phyloP scores from a whole-genome alignment of 2,888 invertebrate genomes.

The Aricia artaxerxes region DNA sequence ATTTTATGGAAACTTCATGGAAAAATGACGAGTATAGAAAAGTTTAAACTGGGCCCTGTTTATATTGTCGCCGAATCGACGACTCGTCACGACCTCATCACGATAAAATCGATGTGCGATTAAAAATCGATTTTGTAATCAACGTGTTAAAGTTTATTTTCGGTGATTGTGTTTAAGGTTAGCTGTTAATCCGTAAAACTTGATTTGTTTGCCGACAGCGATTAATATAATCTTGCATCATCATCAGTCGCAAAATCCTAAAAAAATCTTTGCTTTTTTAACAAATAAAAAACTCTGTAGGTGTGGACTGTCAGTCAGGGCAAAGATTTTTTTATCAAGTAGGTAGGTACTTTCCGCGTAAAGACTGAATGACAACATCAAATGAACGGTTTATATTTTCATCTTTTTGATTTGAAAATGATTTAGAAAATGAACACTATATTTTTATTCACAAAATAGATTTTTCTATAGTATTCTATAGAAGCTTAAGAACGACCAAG shows the following conservation, averaged over 20 bases:
- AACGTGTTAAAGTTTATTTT: conserved; percentile 49
- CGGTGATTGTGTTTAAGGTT: conserved; percentile 59
- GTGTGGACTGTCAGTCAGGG: too few relatives aligned
- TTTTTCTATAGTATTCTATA: background rate
- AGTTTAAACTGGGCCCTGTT: conserved; percentile 76
- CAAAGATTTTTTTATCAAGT: too few relatives aligned
- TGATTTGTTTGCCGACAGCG: conserved; percentile 56
- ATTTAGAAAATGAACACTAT: background rate
- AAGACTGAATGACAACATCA: too few relatives aligned
- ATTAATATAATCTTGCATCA: background rate
- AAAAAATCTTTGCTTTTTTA: background rate
- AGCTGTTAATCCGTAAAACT: conserved; percentile 68
- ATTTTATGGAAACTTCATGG: background rate
- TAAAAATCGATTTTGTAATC: conserved; percentile 43
- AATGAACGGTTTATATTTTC: too few relatives aligned
- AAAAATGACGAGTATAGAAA: conserved; percentile 46
- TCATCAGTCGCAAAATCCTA: background rate
- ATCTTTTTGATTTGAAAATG: too few relatives aligned
- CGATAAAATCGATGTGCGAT: conserved; percentile 56
- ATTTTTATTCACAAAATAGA: background rate
- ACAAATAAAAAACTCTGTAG: too few relatives aligned
- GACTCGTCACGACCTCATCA: conserved; percentile 76
- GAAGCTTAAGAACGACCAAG: background rate
- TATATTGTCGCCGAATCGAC: conserved; percentile 78
- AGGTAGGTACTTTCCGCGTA: too few relatives aligned